phyloP scores from a whole-genome alignment of 1,140 invertebrate species.

The Drosophila yakuba region DNA sequence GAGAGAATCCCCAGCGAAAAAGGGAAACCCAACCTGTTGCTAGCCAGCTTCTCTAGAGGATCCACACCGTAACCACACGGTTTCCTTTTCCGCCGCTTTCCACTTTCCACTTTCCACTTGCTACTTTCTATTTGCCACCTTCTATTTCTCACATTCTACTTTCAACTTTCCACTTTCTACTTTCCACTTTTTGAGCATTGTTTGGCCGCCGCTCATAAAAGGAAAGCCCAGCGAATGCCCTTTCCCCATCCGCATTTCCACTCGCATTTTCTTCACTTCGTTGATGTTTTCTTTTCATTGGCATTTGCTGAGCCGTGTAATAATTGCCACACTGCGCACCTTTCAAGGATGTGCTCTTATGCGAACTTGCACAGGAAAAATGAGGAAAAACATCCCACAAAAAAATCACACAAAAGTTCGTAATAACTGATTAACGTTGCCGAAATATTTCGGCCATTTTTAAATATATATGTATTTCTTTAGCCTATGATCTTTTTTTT shows the following conservation, averaged over 20 bases:
- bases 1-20: constrained; percentile 1
- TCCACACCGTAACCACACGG: constrained; percentile 15
- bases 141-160: neutral
- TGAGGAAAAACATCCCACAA: no score
- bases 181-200: constrained; percentile 26
- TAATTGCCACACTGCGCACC: constrained; percentile 24
- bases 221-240: constrained; percentile 22
- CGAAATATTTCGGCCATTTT: no score
- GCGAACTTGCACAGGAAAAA: neutral
- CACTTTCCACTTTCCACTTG: neutral
- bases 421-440: no score
- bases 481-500: neutral
- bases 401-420: no score
- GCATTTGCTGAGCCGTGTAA: constrained; percentile 29
- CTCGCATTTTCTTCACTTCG: constrained; percentile 20
- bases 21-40: constrained; percentile 31
- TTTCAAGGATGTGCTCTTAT: constrained; percentile 8
- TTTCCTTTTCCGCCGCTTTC: constrained; percentile 14
- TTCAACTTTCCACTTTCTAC: neutral
- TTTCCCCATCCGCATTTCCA: neutral
- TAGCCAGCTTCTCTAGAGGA: constrained; percentile 1
- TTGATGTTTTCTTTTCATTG: constrained; percentile 68
- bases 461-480: no score
- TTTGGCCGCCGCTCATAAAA: constrained; percentile 29
- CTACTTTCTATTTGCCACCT: neutral